phyloP scores from a whole-genome alignment of 64 coral and sea anemone genomes.

The Anthopleura sola region DNA sequence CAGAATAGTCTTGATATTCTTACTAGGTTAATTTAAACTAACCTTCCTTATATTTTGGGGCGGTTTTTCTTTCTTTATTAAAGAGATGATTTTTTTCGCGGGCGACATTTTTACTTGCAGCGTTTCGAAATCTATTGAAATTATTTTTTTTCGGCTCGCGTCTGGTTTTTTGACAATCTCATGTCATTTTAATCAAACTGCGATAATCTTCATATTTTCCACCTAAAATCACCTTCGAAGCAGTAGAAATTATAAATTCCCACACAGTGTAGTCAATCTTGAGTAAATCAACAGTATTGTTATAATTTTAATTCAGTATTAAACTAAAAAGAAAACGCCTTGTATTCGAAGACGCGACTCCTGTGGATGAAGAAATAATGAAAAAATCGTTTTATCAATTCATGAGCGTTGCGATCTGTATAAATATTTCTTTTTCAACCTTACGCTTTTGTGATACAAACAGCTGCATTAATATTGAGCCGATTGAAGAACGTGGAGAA shows the following conservation, averaged over 20 bases:
- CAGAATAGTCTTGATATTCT: background rate
- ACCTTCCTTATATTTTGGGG: background rate
- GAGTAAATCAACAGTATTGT: background rate
- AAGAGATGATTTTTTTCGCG: background rate
- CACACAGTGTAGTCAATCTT: background rate
- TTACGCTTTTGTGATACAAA: background rate
- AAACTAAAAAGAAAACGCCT: slow-evolving; percentile 19
- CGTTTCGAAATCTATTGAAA: background rate
- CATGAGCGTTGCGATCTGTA: slow-evolving; percentile 7
- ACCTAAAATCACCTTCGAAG: background rate
- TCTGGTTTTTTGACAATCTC: slow-evolving; percentile 2
- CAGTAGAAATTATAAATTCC: background rate
- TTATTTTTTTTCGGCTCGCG: slow-evolving; percentile 4
- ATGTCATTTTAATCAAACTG: slow-evolving; percentile 16
- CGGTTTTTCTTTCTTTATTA: background rate
- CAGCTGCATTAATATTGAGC: background rate
- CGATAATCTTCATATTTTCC: background rate
- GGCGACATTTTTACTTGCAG: background rate
- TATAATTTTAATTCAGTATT: background rate
- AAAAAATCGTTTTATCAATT: slow-evolving; percentile 25
- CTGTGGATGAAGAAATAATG: background rate
- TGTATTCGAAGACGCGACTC: background rate
- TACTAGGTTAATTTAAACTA: background rate
- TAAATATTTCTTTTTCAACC: slow-evolving; percentile 12
- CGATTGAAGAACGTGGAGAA: background rate